phyloP scores from a whole-genome alignment of 2,888 invertebrate species.

The Heliconius charithonia region DNA sequence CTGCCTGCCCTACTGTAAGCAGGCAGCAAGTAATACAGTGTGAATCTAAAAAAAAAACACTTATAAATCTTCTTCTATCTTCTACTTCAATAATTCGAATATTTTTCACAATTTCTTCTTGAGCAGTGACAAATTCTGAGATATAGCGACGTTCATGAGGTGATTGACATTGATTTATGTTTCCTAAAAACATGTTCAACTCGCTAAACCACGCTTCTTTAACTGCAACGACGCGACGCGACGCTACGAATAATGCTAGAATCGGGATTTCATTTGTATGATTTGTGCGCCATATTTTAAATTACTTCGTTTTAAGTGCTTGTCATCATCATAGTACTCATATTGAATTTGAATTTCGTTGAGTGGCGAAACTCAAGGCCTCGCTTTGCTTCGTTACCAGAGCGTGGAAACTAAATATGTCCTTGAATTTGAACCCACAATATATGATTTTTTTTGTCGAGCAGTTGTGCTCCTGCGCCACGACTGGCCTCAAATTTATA shows the following conservation, averaged over 20 bases:
- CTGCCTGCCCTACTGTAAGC: not conserved
- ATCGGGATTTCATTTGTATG: no score
- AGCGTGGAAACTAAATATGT: no score
- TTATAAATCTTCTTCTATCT: not conserved
- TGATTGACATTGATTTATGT: slow-evolving; percentile 44
- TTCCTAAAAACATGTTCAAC: slow-evolving; percentile 18
- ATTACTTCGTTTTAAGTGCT: not conserved
- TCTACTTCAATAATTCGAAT: not conserved
- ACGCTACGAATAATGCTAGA: no score
- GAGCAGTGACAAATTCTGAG: slow-evolving; percentile 44
- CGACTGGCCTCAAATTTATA: no score
- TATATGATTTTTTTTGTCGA: no score
- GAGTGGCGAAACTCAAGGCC: no score
- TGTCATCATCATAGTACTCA: no score
- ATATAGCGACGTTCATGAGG: slow-evolving; percentile 45
- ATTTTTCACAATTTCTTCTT: slow-evolving; percentile 16
- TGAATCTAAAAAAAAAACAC: not conserved
- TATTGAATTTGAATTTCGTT: no score
- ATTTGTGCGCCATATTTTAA: not conserved
- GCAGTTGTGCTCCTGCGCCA: no score
- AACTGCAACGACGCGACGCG: not conserved
- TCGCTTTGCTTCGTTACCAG: no score
- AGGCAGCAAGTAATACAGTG: not conserved
- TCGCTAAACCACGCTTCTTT: not conserved
- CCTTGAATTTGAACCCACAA: no score